Base-by-base conservation (phyloP, 2,888 invertebrate species). In the Thereva nobilitata region DNA sequence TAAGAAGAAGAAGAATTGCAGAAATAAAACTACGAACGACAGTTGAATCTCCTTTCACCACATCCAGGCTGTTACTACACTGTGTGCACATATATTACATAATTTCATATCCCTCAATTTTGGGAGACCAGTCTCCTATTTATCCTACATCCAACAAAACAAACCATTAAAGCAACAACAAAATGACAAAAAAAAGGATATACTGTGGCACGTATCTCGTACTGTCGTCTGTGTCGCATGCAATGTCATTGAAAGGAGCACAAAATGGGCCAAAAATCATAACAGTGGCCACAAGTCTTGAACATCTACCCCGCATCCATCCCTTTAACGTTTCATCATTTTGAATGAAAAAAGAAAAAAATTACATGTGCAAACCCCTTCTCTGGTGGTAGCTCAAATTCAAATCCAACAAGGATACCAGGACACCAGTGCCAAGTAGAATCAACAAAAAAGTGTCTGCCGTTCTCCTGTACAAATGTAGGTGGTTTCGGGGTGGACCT, bases 241-340 rank as follows among this genome's bases (percentile, higher is more conserved):
- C 50, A 61, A 23, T 40, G 50, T 10, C 61, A 61, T 61, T 61
- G 40, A 61, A 61, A 50, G 50, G 50, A 61, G 50, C 61, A 34
- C 38, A 61, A 61, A 61, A 50, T 41, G 50, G 61, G 61, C 61
- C 61, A 61, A 61, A 61, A 61, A 61, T 61, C 61, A 61, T 50
- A 61, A 50, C 50, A 41, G 61, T 61, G 61, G 50, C 61, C 61
- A 61, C 50, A 61, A 61, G 61, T 61, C 49, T 50, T 23, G 23
- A 23, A 23, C 2, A 23, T 23, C 23, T 23, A 23, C 23, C 23
- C 23, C 23, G 23, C 23, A 23, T 23, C 23, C 23, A 23, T 23
- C 23, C 23, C 23, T 23, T 49, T 49, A n/a, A 50, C 50, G 61
- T 50, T 61, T 50, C 61, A 50, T 61, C 61, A 61, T 61, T 45